Percentiles rank a stretch among this genome's conserved stretches.
Evolutionary conservation across 2,113 vertebrate species (phyloP).

Genomic region (Alethe diademata): DNA sequence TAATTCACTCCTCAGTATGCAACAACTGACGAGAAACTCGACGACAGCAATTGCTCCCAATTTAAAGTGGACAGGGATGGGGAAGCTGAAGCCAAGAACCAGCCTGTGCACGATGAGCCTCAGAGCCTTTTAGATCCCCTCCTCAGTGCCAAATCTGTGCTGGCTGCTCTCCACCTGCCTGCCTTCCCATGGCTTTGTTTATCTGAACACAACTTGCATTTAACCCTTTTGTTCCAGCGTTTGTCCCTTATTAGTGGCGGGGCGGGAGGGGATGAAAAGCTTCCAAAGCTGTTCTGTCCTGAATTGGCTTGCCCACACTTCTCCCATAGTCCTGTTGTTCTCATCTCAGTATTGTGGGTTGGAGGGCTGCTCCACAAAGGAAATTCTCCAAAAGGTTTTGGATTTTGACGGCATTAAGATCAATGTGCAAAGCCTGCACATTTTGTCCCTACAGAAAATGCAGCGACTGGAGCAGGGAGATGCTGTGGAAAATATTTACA

Average conservation of each 20-base stretch:
- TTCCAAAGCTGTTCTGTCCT: neutral
- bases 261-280: neutral
- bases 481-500: neutral
- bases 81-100: neutral
- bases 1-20: neutral
- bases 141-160: neutral
- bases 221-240: constrained; percentile 36
- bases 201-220: neutral
- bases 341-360: too few relatives aligned
- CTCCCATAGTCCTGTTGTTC: neutral
- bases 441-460: neutral
- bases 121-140: neutral
- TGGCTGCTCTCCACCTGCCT: constrained; percentile 13
- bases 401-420: neutral
- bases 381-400: neutral
- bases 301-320: neutral
- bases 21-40: neutral
- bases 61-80: neutral
- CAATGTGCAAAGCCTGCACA: rapidly evolving
- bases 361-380: neutral
- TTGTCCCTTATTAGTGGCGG: neutral
- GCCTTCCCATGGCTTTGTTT: constrained; percentile 28
- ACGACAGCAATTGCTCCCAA: neutral
- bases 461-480: neutral
- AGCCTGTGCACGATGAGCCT: neutral